These are phyloP conservation scores for Iselma pallidipennis DNA, from an alignment of 2,888 invertebrate species.

Conservation along the genomic window DNA sequence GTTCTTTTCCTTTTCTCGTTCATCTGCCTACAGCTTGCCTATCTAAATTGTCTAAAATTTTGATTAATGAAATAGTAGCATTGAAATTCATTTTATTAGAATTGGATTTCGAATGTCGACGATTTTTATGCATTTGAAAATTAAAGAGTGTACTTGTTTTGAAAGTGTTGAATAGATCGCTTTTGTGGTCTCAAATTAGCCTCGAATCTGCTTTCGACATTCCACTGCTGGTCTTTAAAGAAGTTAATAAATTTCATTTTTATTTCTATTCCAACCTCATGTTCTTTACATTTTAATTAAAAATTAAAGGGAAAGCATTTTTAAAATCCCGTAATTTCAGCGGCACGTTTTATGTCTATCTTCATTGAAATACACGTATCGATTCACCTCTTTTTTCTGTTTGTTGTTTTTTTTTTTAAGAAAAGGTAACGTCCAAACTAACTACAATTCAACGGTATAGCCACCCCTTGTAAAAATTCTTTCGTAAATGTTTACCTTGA, in stretches of 20 bases:
- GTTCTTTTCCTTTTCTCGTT: too few species aligned
- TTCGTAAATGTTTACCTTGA: not conserved
- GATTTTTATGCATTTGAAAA: not conserved
- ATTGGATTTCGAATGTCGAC: not conserved
- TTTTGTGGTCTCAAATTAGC: not conserved
- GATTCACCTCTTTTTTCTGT: slow-evolving; percentile 7
- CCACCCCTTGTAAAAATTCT: not conserved
- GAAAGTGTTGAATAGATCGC: not conserved
- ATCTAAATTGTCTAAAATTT: too few species aligned
- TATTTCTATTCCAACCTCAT: not conserved
- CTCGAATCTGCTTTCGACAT: not conserved
- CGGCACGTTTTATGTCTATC: not conserved
- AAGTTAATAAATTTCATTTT: not conserved
- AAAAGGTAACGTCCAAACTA: not conserved
- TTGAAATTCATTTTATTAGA: too few species aligned
- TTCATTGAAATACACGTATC: slow-evolving; percentile 21
- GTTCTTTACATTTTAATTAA: slow-evolving; percentile 18
- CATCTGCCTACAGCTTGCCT: too few species aligned
- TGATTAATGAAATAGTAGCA: too few species aligned
- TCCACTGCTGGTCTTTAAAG: not conserved
- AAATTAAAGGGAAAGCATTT: slow-evolving; percentile 13
- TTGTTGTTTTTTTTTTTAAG: not conserved
- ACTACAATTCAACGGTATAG: not conserved
- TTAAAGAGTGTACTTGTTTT: too few species aligned
- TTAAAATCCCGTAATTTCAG: slow-evolving; percentile 5